Percentiles rank a stretch among this genome's conserved stretches.
Conservation (phyloP, 2,113 vertebrate species). For the Sinocyclocheilus anophthalmus region DNA sequence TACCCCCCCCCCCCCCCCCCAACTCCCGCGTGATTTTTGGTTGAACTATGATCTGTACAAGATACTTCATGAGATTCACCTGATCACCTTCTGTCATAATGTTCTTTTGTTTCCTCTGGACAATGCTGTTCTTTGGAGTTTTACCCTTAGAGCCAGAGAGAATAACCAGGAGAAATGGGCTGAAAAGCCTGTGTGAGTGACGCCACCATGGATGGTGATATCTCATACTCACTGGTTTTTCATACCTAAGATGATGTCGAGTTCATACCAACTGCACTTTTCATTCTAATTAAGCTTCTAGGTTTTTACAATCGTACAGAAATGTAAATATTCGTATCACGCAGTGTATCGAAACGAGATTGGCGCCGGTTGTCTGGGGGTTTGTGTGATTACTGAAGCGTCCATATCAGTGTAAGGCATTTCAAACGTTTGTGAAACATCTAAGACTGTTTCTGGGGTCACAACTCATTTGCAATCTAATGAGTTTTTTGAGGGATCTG, state of each 20-base stretch:
- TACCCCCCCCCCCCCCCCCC: not conserved
- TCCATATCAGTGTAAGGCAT: too few species aligned
- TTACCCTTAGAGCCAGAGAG: conserved; percentile 59
- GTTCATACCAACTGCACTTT: not conserved
- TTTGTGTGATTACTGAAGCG: too few species aligned
- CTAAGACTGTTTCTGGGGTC: too few species aligned
- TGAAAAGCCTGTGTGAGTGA: conserved; percentile 65
- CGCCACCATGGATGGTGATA: conserved; percentile 13
- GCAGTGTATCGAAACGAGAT: too few species aligned
- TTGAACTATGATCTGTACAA: not conserved
- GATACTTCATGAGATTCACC: not conserved
- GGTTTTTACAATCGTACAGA: too few species aligned
- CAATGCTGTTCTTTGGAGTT: conserved; percentile 53
- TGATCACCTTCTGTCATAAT: not conserved
- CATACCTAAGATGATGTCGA: not conserved
- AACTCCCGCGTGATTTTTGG: not conserved
- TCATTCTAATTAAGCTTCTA: too few species aligned
- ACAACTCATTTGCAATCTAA: too few species aligned
- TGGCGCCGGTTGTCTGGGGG: too few species aligned
- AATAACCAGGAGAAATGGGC: conserved; percentile 54
- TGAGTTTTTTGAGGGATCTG: too few species aligned
- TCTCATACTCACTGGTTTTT: conserved; percentile 5
- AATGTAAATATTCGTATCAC: too few species aligned
- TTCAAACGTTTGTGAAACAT: too few species aligned
- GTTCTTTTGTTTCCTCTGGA: conserved; percentile 42